Evolutionary conservation across 2,888 invertebrate genomes (phyloP).

Genomic region (Phlogophora meticulosa): DNA sequence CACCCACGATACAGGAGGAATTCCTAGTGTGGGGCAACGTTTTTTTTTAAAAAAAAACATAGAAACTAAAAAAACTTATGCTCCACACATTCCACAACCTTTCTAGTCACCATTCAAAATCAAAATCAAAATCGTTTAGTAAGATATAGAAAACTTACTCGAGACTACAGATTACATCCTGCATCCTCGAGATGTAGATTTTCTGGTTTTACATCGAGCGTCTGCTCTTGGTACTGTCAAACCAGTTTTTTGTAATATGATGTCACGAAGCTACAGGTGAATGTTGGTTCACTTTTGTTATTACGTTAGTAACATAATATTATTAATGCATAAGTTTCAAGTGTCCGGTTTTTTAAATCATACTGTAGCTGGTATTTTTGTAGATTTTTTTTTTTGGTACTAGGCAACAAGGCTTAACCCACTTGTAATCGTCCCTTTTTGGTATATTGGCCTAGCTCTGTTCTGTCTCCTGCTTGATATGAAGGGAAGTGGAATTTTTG

Average conservation of each 20-base stretch:
- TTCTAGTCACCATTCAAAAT: background rate
- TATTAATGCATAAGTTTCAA: background rate
- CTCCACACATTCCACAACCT: too few relatives aligned
- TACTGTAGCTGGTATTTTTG: background rate
- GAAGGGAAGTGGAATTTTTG: too few relatives aligned
- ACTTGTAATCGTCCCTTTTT: background rate
- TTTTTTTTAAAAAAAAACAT: too few relatives aligned
- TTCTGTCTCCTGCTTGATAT: too few relatives aligned
- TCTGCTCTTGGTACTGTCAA: slow-evolving; percentile 23
- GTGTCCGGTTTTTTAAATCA: background rate
- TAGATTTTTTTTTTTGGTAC: background rate
- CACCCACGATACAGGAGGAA: too few relatives aligned
- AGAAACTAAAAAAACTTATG: too few relatives aligned
- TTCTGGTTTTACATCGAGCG: slow-evolving; percentile 36
- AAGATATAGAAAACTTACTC: background rate
- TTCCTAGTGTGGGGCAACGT: too few relatives aligned
- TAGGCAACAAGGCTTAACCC: background rate
- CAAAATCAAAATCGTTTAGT: background rate
- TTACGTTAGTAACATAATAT: slow-evolving; percentile 19
- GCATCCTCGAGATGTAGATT: slow-evolving; percentile 21
- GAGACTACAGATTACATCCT: background rate
- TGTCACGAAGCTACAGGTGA: slow-evolving; percentile 48
- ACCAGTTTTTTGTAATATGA: slow-evolving; percentile 42
- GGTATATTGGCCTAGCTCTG: too few relatives aligned
- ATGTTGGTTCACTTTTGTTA: slow-evolving; percentile 34